A percentile compares a stretch with the other conserved stretches of the same genome.
Evolutionary conservation across 2,113 vertebrate species (phyloP).

Genomic region (Rousettus leschenaultii): DNA sequence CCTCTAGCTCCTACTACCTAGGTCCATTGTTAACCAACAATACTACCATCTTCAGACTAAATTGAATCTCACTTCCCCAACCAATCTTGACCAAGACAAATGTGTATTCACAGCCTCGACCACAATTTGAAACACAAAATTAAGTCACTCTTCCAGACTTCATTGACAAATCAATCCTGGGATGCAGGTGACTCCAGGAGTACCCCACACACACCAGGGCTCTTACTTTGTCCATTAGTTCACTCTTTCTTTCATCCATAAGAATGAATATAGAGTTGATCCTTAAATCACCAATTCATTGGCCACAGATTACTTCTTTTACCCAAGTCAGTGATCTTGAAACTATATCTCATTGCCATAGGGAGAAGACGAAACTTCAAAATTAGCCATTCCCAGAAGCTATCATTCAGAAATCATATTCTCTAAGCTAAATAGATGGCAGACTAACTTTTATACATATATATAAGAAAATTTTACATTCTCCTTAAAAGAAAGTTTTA

Average conservation of each 20-base stretch:
- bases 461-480: not conserved
- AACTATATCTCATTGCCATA: not conserved
- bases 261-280: not conserved
- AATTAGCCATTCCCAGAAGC: not conserved
- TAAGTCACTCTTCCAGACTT: not conserved
- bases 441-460: not conserved
- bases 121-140: not conserved
- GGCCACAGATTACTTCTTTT: not conserved
- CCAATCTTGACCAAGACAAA: not conserved
- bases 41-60: not conserved
- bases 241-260: not conserved
- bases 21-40: not conserved
- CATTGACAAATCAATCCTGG: not conserved
- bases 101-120: not conserved
- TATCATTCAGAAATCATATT: constrained; percentile 1
- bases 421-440: not conserved
- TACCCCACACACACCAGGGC: no score
- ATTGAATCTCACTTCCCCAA: not conserved
- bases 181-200: not conserved
- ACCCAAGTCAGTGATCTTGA: not conserved
- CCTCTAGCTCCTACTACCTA: not conserved
- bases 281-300: not conserved
- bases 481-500: not conserved
- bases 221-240: not conserved
- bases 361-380: not conserved